Evolutionary conservation across 92 coral and sea anemone species (phyloP), one percentile per base, ranked within the genome.

Genomic region (Blastomussa wellsi): DNA sequence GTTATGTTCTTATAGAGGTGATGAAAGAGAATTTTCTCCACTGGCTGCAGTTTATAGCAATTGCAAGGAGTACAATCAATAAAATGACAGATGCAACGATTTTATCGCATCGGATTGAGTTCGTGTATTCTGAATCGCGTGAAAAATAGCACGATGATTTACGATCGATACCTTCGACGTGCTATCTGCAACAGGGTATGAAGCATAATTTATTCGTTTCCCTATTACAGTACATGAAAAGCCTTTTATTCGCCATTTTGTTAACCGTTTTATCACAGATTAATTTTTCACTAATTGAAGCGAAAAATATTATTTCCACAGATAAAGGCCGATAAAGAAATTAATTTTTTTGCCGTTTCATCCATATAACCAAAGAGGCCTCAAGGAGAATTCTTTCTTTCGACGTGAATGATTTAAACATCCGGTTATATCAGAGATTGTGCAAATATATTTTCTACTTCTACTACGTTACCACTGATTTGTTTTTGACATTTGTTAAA

Each of bases 361-460:
- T 70, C 26, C 26, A 70, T 20, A 44, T 3, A 70, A 17, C 28
- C n/a, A 35, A 19, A 14, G 48, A 70, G 19, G 11, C 44, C 44
- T 33, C 6, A 29, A 35, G 35, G 74, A 38, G 12, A 38, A 37
- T 70, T 70, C 26, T 62, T 2, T 44, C 11, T 44, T 62, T 70
- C 16, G 74, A 5, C 74, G 24, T 22, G 26, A 42, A 38, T 38
- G 44, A 38, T 38, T 36, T 36, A 37, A 22, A 70, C 5, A 70
- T 70, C 75, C 75, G 75, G 75, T 37, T 35, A 33, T 70, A 48
- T 38, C 44, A 70, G 74, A 13, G 47, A 36, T 5, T 70, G 48
- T 12, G 74, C 4, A 70, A 70, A 70, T 70, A 70, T 36, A 8
- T 17, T 17, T 70, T 37, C 28, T 33, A 1, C 12, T 35, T 36